Base-by-base conservation (phyloP, 1,140 invertebrate genomes). In the Bombus impatiens region DNA sequence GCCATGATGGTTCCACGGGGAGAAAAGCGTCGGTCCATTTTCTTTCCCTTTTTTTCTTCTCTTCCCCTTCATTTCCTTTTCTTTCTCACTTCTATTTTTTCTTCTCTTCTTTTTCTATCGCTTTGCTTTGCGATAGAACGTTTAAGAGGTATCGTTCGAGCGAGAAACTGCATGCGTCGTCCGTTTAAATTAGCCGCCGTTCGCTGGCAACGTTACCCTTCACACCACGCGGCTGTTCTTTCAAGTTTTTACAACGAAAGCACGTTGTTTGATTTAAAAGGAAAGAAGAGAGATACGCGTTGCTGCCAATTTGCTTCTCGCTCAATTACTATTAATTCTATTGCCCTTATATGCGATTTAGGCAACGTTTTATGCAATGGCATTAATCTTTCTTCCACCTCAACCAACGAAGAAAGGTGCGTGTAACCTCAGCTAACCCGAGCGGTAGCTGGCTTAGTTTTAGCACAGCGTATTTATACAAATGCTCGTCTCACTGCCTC, bases 101-200 rank as follows among this genome's bases (percentile, higher is more conserved):
- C 10, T 42, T 15, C n/a, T 1, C 25, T 25, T 65, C 13, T 5
- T 62, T 62, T 35, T 28, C 59, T 13, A 53, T 37, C 40, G 62
- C 25, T 80, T 80, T 28, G 59, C 71, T 86, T 76, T 70, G 18
- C 62, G 67, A 78, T n/a, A 78, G 80, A 89, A 89, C 79, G 83
- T 72, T 89, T 84, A 89, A 87, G 87, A 37, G 82, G 40, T 53
- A 87, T 87, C 84, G 70, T 89, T 86, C 78, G 67, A 77, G 47
- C 40, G 82, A 80, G 22, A 82, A 78, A 85, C 53, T 59, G 22
- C 37, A 32, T 44, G 78, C 37, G 57, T 47, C 40, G 77, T 72
- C 35, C 35, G 57, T 37, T 62, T 32, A 57, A 83, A 79, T 82
- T 88, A 78, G 35, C 74, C 81, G 70, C 67, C 40, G 72, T 70